These are phyloP conservation scores for Manduca sexta DNA, from an alignment of 1,140 invertebrate species.

Conservation along the genomic window DNA sequence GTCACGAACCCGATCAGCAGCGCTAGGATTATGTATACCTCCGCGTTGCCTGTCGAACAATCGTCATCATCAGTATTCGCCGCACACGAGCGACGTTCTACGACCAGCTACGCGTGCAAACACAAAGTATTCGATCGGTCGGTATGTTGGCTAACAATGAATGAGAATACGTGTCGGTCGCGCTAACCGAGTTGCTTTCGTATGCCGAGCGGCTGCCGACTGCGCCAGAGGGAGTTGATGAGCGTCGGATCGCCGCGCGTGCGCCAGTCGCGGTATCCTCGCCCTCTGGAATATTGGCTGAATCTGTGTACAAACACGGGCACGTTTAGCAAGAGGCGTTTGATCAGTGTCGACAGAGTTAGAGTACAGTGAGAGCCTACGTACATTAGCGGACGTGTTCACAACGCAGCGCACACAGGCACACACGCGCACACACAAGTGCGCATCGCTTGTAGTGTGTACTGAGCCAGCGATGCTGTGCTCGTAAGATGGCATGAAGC, in stretches of 20 bases:
- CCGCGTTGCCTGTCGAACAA: slow-evolving; percentile 80
- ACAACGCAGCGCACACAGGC: no score
- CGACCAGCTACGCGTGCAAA: slow-evolving; percentile 1
- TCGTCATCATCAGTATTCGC: no score
- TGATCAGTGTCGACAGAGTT: no score
- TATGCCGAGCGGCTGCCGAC: slow-evolving; percentile 79
- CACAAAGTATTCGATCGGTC: background rate
- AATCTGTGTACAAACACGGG: slow-evolving; percentile 61
- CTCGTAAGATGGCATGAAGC: slow-evolving; percentile 46
- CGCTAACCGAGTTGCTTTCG: slow-evolving; percentile 77
- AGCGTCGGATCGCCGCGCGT: slow-evolving; percentile 78
- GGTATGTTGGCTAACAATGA: no score
- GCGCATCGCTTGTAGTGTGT: no score
- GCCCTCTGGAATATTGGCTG: slow-evolving; percentile 74
- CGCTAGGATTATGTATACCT: slow-evolving; percentile 81
- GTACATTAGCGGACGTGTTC: no score
- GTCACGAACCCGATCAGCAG: slow-evolving; percentile 80
- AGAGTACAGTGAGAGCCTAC: no score
- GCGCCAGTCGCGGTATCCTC: slow-evolving; percentile 79
- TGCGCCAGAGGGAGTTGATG: slow-evolving; percentile 80
- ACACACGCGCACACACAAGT: no score
- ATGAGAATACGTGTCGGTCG: background rate
- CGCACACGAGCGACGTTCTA: no score
- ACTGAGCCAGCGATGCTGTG: slow-evolving; percentile 37
- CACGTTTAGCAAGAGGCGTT: background rate